Evolutionary conservation across 2,797 vertebrate genomes (phyloP).

Genomic region (Botia almorhae): DNA sequence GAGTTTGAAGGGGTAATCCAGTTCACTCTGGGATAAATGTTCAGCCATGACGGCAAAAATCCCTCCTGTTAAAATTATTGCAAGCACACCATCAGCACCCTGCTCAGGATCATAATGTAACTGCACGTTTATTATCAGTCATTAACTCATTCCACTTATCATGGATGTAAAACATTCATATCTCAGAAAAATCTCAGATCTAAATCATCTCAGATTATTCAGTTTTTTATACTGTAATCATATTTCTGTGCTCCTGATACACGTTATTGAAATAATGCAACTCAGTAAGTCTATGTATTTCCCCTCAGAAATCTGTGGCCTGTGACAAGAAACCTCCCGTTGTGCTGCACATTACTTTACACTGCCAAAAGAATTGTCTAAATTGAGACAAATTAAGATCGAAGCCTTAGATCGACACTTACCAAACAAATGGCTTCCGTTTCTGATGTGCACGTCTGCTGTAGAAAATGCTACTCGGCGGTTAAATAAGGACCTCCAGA

Average conservation of each 20-base stretch:
- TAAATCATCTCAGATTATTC: no score
- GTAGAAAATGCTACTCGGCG: background rate
- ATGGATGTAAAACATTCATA: no score
- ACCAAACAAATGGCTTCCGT: constrained; percentile 11
- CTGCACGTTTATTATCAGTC: background rate
- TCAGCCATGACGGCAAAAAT: constrained; percentile 71
- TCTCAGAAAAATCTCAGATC: no score
- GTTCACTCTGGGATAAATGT: constrained; percentile 78
- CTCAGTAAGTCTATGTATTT: background rate
- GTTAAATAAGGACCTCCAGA: background rate
- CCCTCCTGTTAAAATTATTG: constrained; percentile 2
- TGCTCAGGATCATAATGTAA: background rate
- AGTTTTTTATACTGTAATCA: no score
- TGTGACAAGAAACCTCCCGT: no score
- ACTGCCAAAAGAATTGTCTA: background rate
- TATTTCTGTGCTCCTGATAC: background rate
- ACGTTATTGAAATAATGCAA: no score
- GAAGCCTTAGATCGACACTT: background rate
- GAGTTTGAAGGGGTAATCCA: constrained; percentile 80
- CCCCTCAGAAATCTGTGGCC: background rate
- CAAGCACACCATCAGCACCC: background rate
- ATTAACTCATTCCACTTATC: background rate
- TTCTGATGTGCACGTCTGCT: background rate
- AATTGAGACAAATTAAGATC: background rate
- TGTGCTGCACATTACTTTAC: background rate